Conservation (phyloP, 2,797 vertebrate species). For the Eulemur rubriventer region DNA sequence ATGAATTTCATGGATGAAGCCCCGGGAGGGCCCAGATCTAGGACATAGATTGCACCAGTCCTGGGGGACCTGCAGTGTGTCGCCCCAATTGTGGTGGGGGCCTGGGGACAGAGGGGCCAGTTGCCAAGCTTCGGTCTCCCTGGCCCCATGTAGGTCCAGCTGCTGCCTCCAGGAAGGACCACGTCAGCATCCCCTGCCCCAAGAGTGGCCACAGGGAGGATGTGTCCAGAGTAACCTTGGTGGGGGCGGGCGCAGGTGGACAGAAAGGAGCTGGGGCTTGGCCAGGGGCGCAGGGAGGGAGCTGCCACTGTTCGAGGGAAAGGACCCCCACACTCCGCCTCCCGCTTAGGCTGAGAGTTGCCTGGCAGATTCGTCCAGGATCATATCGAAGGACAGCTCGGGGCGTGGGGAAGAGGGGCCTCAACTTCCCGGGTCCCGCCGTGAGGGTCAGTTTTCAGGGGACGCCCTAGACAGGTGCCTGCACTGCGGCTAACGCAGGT, state of each 20-base stretch:
- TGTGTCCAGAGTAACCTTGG: neutral
- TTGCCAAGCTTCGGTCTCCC: too few relatives aligned
- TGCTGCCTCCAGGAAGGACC: neutral
- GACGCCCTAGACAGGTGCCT: too few relatives aligned
- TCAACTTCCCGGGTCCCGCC: neutral
- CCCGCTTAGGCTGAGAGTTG: neutral
- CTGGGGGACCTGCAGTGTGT: neutral
- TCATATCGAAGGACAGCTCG: neutral
- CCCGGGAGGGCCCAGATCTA: constrained; percentile 60
- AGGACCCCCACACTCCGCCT: neutral
- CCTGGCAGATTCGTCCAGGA: too few relatives aligned
- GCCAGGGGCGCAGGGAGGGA: fast-evolving
- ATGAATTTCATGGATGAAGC: constrained; percentile 57
- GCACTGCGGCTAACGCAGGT: neutral
- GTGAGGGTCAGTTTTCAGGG: fast-evolving
- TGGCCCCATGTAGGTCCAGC: neutral
- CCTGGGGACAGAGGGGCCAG: neutral
- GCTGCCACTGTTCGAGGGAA: neutral
- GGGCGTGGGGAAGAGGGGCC: neutral
- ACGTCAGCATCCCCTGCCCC: neutral
- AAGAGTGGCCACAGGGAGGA: neutral
- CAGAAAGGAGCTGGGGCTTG: neutral
- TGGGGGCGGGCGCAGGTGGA: neutral
- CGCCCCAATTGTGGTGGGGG: neutral
- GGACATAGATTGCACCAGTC: constrained; percentile 5